Evolutionary conservation across 2,797 vertebrate species (phyloP).

Genomic region (Squalus acanthias): DNA sequence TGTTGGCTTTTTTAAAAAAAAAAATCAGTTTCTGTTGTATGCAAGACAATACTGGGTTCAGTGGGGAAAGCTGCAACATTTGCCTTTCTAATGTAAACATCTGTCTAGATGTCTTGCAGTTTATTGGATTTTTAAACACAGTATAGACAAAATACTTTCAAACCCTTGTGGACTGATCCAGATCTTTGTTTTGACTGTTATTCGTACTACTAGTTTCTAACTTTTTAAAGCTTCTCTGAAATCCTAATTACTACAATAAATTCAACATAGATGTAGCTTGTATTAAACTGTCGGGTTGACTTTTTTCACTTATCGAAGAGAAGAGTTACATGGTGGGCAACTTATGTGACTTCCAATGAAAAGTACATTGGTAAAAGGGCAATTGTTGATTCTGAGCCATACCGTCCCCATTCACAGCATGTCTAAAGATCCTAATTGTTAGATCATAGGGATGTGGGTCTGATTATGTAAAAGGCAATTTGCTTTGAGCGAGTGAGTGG

Average conservation of each 20-base stretch:
- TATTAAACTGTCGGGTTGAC: no score
- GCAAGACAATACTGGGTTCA: neutral
- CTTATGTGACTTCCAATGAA: neutral
- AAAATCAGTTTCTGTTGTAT: neutral
- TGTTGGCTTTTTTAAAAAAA: no score
- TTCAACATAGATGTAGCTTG: no score
- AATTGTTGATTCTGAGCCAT: neutral
- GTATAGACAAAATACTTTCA: neutral
- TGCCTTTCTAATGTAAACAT: no score
- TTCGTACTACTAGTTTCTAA: neutral
- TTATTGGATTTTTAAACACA: neutral
- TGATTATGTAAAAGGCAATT: neutral
- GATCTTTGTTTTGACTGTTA: neutral
- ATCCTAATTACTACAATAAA: neutral
- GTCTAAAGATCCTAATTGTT: neutral
- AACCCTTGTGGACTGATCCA: neutral
- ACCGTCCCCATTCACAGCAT: neutral
- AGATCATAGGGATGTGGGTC: neutral
- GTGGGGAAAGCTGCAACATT: neutral
- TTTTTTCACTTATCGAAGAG: neutral
- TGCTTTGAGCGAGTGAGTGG: neutral
- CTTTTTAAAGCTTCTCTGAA: neutral
- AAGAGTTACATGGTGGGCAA: neutral
- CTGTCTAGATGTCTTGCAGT: neutral
- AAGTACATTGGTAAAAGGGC: neutral